Conservation (phyloP, 2,797 vertebrate species). For the Pangasius djambal region DNA sequence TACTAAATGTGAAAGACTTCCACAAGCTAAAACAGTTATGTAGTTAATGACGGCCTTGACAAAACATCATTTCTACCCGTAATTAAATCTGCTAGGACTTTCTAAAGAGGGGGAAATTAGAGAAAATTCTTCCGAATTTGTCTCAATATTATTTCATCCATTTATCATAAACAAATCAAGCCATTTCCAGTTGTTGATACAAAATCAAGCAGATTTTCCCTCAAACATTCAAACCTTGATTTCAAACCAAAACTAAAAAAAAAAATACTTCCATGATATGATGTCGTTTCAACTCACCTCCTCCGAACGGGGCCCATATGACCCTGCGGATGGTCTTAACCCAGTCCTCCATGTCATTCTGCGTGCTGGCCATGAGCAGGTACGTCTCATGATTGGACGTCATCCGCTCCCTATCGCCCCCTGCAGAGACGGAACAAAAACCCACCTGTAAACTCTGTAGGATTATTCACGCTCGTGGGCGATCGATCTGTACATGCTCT, state of each 20-base stretch:
- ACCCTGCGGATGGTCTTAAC: constrained; percentile 96
- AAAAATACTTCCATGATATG: not conserved
- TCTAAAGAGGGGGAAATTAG: not conserved
- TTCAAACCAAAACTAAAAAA: too few species aligned
- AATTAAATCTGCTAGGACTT: not conserved
- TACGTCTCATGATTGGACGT: constrained; percentile 98
- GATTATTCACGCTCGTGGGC: not conserved
- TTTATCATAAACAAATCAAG: not conserved
- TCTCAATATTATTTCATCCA: not conserved
- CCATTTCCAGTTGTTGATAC: not conserved
- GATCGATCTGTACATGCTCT: not conserved
- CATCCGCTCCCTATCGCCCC: constrained; percentile 95
- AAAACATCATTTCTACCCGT: not conserved
- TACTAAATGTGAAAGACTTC: not conserved
- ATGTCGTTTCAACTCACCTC: constrained; percentile 80
- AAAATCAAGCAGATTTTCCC: not conserved
- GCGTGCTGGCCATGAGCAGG: constrained; percentile 97
- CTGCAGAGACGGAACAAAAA: constrained; percentile 69
- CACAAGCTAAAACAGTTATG: not conserved
- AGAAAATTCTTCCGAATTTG: not conserved
- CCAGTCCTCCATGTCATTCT: constrained; percentile 99
- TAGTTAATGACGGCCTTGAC: not conserved
- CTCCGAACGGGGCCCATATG: constrained; percentile 98
- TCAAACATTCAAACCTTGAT: too few species aligned
- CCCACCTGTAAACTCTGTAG: not conserved